Base-by-base conservation (phyloP, 2,113 vertebrate species). In the Melospiza georgiana region DNA sequence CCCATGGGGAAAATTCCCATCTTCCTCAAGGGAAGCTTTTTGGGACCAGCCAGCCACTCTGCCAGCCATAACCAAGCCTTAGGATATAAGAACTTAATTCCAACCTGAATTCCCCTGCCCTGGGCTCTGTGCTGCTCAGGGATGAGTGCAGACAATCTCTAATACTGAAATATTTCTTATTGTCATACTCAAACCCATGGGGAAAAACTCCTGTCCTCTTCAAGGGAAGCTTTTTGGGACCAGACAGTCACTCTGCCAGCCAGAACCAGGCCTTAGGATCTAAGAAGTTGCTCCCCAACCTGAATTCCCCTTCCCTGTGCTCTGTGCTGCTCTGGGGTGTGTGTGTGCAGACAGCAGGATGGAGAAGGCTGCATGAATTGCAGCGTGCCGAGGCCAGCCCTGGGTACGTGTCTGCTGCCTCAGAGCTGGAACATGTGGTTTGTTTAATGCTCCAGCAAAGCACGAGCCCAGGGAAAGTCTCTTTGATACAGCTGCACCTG, bases 401-500 rank as follows among this genome's bases (percentile, higher is more conserved):
- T 78, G 66, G 17, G 15, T 59, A 19, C 6, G 62, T 79, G 74
- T 81, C 71, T 68, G 57, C 93, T 92, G 43, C 52, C 71, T 74
- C 49, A 72, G 1, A 78, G 66, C 74, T 85, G 85, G 31, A 95
- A 73, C 73, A 5, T 25, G 52, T 67, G 61, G 27, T 73, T 90
- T 88, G 31, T 79, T 68, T 58, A 82, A 68, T 1, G 4, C 58
- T 72, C 57, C 74, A 74, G 63, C 48, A 84, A 63, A 87, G 30
- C 54, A 62, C 0, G 0, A 76, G 73, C 72, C 54, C 48, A 12
- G 66, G 84, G 89, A 76, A 68, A 66, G 37, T 66, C 62, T 62
- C 44, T 49, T 95, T 54, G 18, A 20, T 51, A 25, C 46, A 77
- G 72, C 57, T 86, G 43, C 76, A 87, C 57, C 73, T 92, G 94